Evolutionary conservation across 2,113 vertebrate genomes (phyloP).

Genomic region (Lagopus leucura): DNA sequence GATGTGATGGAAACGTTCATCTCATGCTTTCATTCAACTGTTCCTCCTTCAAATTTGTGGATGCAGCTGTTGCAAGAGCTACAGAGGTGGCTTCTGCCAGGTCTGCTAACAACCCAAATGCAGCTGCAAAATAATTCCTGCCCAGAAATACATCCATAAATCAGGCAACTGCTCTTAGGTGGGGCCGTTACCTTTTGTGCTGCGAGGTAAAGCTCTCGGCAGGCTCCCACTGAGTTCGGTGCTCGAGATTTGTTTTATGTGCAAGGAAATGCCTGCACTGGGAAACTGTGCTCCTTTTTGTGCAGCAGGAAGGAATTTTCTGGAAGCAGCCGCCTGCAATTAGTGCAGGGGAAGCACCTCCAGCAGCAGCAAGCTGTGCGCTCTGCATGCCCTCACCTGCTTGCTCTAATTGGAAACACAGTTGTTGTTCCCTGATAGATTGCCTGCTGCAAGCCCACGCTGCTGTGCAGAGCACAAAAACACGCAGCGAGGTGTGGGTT

Average conservation of each 20-base stretch:
- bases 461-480: not conserved
- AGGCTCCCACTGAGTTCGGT: not conserved
- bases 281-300: not conserved
- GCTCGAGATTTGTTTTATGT: not conserved
- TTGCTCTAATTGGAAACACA: not conserved
- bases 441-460: not conserved
- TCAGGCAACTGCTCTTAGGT: not conserved
- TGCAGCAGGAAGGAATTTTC: not conserved
- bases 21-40: not conserved
- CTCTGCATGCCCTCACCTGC: not conserved
- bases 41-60: not conserved
- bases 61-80: not conserved
- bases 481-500: fast-evolving
- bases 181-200: not conserved
- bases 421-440: not conserved
- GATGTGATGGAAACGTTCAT: no score
- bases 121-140: not conserved
- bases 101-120: not conserved
- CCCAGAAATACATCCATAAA: not conserved
- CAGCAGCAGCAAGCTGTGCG: not conserved
- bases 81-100: not conserved
- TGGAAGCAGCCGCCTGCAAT: not conserved
- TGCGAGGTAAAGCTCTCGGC: not conserved
- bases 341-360: not conserved
- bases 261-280: not conserved